Base-by-base conservation (phyloP, 2,113 vertebrate species). In the Ellobius talpinus region DNA sequence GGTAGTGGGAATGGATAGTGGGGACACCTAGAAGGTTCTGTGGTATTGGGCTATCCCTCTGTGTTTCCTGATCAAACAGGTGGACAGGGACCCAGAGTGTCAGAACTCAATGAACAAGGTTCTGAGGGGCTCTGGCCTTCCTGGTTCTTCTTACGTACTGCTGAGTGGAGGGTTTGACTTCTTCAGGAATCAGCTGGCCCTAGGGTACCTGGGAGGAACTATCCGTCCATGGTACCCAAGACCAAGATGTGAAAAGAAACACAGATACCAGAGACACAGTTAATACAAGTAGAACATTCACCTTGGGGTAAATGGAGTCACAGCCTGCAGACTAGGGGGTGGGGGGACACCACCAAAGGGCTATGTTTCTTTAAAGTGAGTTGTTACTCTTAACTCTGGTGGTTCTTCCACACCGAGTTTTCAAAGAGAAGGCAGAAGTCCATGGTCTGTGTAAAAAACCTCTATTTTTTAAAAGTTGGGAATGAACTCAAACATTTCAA, bases 381-480 rank as follows among this genome's bases (percentile, higher is more conserved):
- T 33, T 24, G 12, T n/a, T 14, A 13, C 55, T 13, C 72, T 95
- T 31, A 11, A 13, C 33, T 26, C 39, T 9, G 76, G 50, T 39
- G 39, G 39, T 36, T 11, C 1, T 47, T 93, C 50, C 65, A 58
- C n/a, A 61, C 45, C 63, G 24, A 77, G 23, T 85, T 93, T 91
- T 90, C 45, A 74, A 86, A 78, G 42, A 91, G 45, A 50, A 91
- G 68, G 11, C 72, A 78, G 81, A 92, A 90, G 72, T 85, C 63
- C 52, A 12, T 58, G 26, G 78, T 90, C 74, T 91, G 12, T 55
- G n/a, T 5, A 33, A 84, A 93, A 84, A 96, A 12, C 79, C 36
- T 33, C 52, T 84, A 36, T n/a, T 90, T 96, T 96, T 92, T 88
- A 88, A 70, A 93, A 65, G 79, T 50, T 94, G 79, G 36, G 33